Evolutionary conservation across 1,140 invertebrate genomes (phyloP).

Genomic region (Ylistrum balloti): DNA sequence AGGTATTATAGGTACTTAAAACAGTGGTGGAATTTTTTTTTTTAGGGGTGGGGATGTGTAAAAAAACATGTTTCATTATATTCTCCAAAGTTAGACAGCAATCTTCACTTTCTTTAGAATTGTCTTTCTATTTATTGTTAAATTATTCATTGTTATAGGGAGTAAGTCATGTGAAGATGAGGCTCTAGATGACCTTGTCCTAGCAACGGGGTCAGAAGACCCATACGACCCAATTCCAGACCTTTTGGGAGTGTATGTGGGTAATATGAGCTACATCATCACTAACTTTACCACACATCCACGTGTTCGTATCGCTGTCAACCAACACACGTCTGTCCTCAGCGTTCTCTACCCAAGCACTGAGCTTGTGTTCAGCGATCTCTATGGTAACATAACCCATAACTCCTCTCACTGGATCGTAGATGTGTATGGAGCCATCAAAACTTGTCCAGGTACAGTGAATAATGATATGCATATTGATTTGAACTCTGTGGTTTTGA

Average conservation of each 20-base stretch:
- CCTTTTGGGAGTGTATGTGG: constrained; percentile 59
- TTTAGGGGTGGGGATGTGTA: too few relatives aligned
- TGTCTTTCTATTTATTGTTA: too few relatives aligned
- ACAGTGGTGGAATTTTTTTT: too few relatives aligned
- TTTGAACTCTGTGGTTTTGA: too few relatives aligned
- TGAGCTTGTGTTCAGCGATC: constrained; percentile 51
- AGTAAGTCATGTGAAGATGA: constrained; percentile 65
- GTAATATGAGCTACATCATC: constrained; percentile 65
- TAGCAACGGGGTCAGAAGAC: constrained; percentile 64
- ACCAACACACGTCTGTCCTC: constrained; percentile 61
- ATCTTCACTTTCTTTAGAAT: too few relatives aligned
- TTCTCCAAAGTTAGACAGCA: too few relatives aligned
- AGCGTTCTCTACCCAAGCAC: constrained; percentile 63
- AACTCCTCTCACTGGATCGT: constrained; percentile 70
- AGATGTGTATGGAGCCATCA: constrained; percentile 61
- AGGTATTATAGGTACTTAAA: too few relatives aligned
- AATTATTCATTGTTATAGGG: constrained; percentile 53
- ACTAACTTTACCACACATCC: constrained; percentile 58
- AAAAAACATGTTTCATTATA: too few relatives aligned
- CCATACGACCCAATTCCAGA: constrained; percentile 64
- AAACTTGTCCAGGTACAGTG: constrained; percentile 73
- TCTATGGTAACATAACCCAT: constrained; percentile 68
- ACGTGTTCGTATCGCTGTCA: constrained; percentile 56
- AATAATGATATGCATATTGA: too few relatives aligned
- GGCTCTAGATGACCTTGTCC: constrained; percentile 61